A percentile compares a stretch with the other conserved stretches of the same genome.
phyloP scores from a whole-genome alignment of 53 echinoderm and acorn worm species.

The Arbacia lixula region DNA sequence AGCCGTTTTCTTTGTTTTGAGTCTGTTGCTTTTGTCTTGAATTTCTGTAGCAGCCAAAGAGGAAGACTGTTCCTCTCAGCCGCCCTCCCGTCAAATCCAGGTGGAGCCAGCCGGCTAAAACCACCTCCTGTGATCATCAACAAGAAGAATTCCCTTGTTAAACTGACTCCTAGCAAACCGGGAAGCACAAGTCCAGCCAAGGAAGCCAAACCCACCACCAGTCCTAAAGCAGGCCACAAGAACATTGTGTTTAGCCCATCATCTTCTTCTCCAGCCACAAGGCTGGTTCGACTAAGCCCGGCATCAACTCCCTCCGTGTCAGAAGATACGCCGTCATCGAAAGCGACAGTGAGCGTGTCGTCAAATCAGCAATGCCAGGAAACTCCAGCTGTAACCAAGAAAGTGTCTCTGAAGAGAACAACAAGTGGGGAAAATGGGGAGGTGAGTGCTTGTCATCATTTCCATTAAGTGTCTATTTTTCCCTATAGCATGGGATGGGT shows the following conservation, averaged over 20 bases:
- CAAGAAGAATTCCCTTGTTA: constrained; percentile 18
- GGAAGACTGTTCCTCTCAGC: constrained; percentile 33
- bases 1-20: too few species aligned
- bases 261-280: constrained; percentile 8
- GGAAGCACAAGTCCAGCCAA: neutral
- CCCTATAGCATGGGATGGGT: neutral
- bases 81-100: constrained; percentile 5
- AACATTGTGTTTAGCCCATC: neutral
- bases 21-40: neutral
- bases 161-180: neutral
- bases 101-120: constrained; percentile 39
- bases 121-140: constrained; percentile 44
- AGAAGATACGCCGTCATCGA: constrained; percentile 5
- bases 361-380: neutral
- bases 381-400: too few species aligned
- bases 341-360: too few species aligned
- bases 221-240: neutral
- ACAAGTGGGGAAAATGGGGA: constrained; percentile 2
- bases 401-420: constrained; percentile 4
- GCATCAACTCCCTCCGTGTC: neutral
- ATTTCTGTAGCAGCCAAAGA: neutral
- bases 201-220: neutral
- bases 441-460: neutral
- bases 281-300: neutral
- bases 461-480: neutral